Conservation (phyloP, 2,888 invertebrate genomes). For the Cataglyphis altisquamis region DNA sequence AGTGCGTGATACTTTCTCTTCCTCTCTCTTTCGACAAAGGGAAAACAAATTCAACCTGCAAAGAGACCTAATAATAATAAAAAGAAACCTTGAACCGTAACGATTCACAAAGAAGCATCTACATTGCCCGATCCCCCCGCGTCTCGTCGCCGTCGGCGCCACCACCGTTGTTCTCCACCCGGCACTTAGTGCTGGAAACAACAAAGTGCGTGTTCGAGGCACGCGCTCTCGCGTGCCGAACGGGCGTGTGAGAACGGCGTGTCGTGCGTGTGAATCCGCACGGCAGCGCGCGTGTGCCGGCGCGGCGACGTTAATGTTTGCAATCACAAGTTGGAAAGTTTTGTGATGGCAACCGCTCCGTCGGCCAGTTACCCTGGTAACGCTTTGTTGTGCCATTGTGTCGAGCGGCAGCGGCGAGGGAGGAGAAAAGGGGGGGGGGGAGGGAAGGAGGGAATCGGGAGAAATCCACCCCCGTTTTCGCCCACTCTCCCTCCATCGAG, state of each 20-base stretch:
- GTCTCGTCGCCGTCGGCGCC: conserved; percentile 20
- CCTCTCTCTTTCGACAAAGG: not conserved
- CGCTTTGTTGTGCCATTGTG: conserved; percentile 84
- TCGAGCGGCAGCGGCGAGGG: conserved; percentile 66
- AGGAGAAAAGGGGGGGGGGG: conserved; percentile 45
- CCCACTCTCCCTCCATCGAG: conserved; percentile 2
- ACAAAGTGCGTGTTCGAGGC: conserved; percentile 65
- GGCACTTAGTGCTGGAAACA: conserved; percentile 48
- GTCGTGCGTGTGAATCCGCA: conserved; percentile 60
- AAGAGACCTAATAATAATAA: conserved; percentile 9
- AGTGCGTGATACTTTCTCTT: not conserved
- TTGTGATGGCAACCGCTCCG: conserved; percentile 85
- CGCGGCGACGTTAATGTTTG: conserved; percentile 76
- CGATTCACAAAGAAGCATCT: conserved; percentile 44
- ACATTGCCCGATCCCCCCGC: conserved; percentile 19
- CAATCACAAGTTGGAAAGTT: conserved; percentile 81
- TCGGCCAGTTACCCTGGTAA: conserved; percentile 82
- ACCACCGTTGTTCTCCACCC: conserved; percentile 65
- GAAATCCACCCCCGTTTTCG: conserved; percentile 57
- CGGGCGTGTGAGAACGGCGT: conserved; percentile 51
- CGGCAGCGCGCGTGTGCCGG: conserved; percentile 67
- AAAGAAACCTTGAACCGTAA: conserved; percentile 47
- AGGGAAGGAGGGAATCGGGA: conserved; percentile 38
- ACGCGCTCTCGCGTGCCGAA: conserved; percentile 69
- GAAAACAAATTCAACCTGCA: conserved; percentile 35